Percentiles rank a stretch among this genome's conserved stretches.
phyloP scores from a whole-genome alignment of 2,888 invertebrate genomes.

The Adineta ricciae region DNA sequence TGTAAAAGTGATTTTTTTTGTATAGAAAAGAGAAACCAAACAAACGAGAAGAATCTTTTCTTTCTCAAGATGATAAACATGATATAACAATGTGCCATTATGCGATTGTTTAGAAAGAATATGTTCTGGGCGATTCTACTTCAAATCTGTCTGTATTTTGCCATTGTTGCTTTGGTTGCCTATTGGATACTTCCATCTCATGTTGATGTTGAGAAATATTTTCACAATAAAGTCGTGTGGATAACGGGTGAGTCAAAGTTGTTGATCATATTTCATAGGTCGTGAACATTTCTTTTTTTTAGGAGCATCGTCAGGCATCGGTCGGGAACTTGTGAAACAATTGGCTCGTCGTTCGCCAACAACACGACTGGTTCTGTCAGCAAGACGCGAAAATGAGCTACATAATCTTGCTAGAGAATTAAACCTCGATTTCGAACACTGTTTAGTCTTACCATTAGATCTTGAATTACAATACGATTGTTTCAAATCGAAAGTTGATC shows the following conservation, averaged over 20 bases:
- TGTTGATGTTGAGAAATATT: not conserved
- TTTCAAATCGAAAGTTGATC: slow-evolving; percentile 4
- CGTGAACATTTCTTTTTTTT: too few relatives aligned
- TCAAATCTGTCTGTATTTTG: not conserved
- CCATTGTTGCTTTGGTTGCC: not conserved
- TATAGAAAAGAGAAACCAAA: not conserved
- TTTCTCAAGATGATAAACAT: not conserved
- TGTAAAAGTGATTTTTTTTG: not conserved
- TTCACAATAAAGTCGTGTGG: slow-evolving; percentile 8
- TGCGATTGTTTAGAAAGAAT: not conserved
- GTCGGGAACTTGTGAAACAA: not conserved
- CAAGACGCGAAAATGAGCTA: not conserved
- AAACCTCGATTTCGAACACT: not conserved
- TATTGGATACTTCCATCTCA: not conserved
- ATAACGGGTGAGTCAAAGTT: not conserved
- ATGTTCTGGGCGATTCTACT: not conserved
- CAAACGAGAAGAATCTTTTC: not conserved
- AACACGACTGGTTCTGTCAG: not conserved
- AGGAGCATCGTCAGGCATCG: not conserved
- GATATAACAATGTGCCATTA: not conserved
- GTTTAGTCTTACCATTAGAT: not conserved
- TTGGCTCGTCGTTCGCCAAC: not conserved
- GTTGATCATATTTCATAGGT: too few relatives aligned
- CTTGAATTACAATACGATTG: not conserved
- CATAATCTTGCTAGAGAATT: not conserved